Percentiles rank a stretch among this genome's conserved stretches.
Evolutionary conservation across 30 jellyfish, hydroid and myxozoan genomes (phyloP).

Genomic region (Hydractinia echinata): DNA sequence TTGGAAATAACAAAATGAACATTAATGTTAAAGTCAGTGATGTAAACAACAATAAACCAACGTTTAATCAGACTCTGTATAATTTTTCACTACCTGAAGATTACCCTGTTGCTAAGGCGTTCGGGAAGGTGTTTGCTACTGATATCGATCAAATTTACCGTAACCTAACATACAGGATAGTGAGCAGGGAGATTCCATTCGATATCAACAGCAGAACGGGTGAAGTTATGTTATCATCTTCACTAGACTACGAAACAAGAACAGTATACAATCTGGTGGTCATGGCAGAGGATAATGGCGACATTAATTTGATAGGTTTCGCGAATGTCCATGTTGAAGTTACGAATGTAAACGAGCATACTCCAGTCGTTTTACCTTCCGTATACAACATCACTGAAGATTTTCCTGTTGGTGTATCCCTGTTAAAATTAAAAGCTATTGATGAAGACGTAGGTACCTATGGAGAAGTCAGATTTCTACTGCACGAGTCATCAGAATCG

Average conservation of each 20-base stretch:
- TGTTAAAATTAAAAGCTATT: slow-evolving; percentile 58
- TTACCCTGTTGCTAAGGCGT: not conserved
- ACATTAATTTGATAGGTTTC: not conserved
- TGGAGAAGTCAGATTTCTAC: slow-evolving; percentile 19
- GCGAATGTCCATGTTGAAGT: not conserved
- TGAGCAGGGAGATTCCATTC: not conserved
- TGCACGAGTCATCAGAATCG: not conserved
- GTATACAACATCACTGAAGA: not conserved
- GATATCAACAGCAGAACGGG: not conserved
- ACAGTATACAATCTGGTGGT: not conserved
- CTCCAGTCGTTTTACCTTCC: not conserved
- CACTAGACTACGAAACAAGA: not conserved
- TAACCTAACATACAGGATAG: not conserved
- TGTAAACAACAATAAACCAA: not conserved
- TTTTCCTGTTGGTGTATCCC: slow-evolving; percentile 21
- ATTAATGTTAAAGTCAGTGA: not conserved
- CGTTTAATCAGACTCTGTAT: not conserved
- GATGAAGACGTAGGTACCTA: slow-evolving; percentile 76
- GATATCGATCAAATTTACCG: not conserved
- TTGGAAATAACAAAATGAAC: not conserved
- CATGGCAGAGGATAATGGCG: not conserved
- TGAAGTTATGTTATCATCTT: not conserved
- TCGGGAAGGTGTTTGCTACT: slow-evolving; percentile 5
- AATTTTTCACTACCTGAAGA: not conserved
- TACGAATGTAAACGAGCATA: not conserved